Percentiles rank a stretch among this genome's conserved stretches.
Conservation (phyloP, 1,140 invertebrate genomes). For the Bombyx mandarina region DNA sequence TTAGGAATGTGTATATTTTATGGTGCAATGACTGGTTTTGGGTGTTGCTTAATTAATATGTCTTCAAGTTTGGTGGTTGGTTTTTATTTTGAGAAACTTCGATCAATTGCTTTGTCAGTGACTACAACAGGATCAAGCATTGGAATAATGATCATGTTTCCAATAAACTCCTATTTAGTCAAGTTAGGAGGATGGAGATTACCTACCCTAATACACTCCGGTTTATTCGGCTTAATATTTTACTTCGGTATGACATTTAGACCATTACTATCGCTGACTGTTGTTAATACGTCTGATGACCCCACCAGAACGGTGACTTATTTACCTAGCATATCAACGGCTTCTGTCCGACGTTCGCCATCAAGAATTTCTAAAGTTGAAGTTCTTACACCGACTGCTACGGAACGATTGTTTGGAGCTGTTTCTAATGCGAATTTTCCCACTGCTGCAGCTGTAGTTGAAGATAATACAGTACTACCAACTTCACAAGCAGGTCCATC, state of each 20-base stretch:
- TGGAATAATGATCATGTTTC: constrained; percentile 79
- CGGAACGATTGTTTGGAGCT: constrained; percentile 51
- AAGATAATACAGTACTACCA: constrained; percentile 17
- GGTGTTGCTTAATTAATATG: constrained; percentile 79
- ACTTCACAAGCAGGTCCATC: constrained; percentile 36
- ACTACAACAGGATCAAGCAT: constrained; percentile 86
- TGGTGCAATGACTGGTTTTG: constrained; percentile 77
- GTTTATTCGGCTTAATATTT: constrained; percentile 53
- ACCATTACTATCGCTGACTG: constrained; percentile 46
- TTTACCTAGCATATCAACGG: constrained; percentile 46
- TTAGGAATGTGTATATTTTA: constrained; percentile 41
- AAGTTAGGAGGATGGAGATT: constrained; percentile 79
- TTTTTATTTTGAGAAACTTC: constrained; percentile 86
- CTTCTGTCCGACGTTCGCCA: constrained; percentile 17
- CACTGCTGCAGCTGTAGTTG: constrained; percentile 48
- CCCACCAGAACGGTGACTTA: constrained; percentile 58
- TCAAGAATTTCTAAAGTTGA: constrained; percentile 22
- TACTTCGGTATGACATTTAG: constrained; percentile 49
- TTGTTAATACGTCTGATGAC: constrained; percentile 40
- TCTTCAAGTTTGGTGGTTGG: constrained; percentile 81
- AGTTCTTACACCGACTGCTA: constrained; percentile 28
- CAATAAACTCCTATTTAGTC: constrained; percentile 78
- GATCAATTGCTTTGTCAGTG: constrained; percentile 84
- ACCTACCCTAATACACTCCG: constrained; percentile 80
- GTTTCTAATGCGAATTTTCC: constrained; percentile 55